Percentiles rank a stretch among this genome's conserved stretches.
Evolutionary conservation across 2,888 invertebrate genomes (phyloP).

Genomic region (Dynastes tityus): DNA sequence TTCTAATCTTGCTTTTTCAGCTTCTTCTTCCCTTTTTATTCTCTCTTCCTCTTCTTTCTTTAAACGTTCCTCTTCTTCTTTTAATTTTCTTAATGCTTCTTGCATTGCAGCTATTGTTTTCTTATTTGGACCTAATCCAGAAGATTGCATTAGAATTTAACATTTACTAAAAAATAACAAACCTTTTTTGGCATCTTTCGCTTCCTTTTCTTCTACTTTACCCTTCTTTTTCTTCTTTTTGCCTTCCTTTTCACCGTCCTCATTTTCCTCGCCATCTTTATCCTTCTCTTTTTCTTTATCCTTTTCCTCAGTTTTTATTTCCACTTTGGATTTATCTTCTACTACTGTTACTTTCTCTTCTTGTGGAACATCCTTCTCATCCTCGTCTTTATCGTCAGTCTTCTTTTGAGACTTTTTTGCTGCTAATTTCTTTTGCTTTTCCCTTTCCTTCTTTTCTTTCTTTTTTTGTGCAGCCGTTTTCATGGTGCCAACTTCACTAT

Average conservation of each 20-base stretch:
- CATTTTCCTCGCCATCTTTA: slow-evolving; percentile 58
- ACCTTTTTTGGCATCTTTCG: slow-evolving; percentile 75
- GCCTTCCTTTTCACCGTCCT: slow-evolving; percentile 63
- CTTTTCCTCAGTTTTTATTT: slow-evolving; percentile 69
- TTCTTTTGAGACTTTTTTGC: slow-evolving; percentile 56
- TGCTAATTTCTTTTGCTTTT: slow-evolving; percentile 72
- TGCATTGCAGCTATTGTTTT: slow-evolving; percentile 93
- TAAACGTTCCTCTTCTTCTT: slow-evolving; percentile 89
- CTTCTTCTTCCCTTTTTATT: slow-evolving; percentile 81
- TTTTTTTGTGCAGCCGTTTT: slow-evolving; percentile 92
- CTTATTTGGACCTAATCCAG: slow-evolving; percentile 80
- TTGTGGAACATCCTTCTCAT: slow-evolving; percentile 63
- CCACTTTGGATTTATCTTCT: slow-evolving; percentile 42
- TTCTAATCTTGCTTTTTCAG: slow-evolving; percentile 82
- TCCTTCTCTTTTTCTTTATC: slow-evolving; percentile 63
- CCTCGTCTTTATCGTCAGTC: slow-evolving; percentile 57
- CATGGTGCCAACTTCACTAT: slow-evolving; percentile 75
- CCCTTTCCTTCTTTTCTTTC: slow-evolving; percentile 90
- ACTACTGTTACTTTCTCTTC: slow-evolving; percentile 64
- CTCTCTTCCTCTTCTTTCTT: slow-evolving; percentile 87
- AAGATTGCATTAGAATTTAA: slow-evolving; percentile 56
- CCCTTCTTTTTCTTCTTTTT: slow-evolving; percentile 72
- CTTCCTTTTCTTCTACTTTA: slow-evolving; percentile 73
- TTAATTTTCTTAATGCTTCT: slow-evolving; percentile 89
- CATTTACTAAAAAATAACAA: slow-evolving; percentile 44